Evolutionary conservation across 2,888 invertebrate genomes (phyloP), one percentile per base, ranked within the genome.

Genomic region (Horisme vitalbata): DNA sequence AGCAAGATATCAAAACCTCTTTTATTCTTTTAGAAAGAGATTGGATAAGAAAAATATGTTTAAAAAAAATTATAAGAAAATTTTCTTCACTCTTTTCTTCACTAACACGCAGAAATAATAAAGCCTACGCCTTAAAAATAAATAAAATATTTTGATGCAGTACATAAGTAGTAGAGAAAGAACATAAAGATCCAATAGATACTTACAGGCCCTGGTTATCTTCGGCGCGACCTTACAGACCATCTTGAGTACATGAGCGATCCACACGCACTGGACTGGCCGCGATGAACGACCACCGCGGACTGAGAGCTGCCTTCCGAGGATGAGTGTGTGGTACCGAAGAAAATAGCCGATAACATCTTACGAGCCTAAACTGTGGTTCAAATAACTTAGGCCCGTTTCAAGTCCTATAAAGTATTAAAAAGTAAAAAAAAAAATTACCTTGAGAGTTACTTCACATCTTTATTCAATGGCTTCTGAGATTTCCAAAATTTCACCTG

Each of bases 211-310:
- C 33, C 70, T 73, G 12, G 59, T 63, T 21, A 68, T 57, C 53
- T 74, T 77, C 2, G 83, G 85, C 34, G 75, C 59, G n/a, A 84
- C 73, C 66, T 81, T 83, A 61, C 80, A 83, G 47, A 83, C 84
- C 85, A 84, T 84, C 8, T 43, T 15, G 9, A 21, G 26, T 35
- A 24, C 48, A 48, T 51, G 18, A 34, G 45, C 39, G 10, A n/a
- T 8, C 11, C 21, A 23, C 35, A 32, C 13, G 24, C 24, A 31
- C 31, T 24, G 15, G 24, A 32, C 46, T 26, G 43, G 7, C 9
- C 46, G 10, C 37, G 24, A n/a, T 15, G 37, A 8, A n/a, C 28
- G 37, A 30, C n/a, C 27, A 31, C 2, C 9, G 38, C 32, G 11
- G 21, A 47, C 47, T 47, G 47, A 30, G 11, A 11, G 12, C 12